Percentiles rank a stretch among this genome's conserved stretches.
Evolutionary conservation across 1,140 invertebrate species (phyloP).

Genomic region (Apis cerana): DNA sequence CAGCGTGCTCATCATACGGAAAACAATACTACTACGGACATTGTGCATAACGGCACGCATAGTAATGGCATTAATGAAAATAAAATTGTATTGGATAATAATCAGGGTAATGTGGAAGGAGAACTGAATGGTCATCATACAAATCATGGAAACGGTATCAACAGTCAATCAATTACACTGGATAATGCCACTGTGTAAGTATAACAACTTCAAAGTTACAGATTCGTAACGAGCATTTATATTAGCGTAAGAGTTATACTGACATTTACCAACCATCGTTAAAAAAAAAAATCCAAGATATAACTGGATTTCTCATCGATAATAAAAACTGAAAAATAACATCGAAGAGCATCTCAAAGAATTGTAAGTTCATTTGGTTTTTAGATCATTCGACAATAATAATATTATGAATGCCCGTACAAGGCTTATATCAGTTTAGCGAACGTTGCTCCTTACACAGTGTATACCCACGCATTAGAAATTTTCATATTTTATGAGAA

Average conservation of each 20-base stretch:
- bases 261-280: constrained; percentile 24
- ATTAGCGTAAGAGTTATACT: constrained; percentile 35
- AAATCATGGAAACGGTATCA: constrained; percentile 77
- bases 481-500: neutral
- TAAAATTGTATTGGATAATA: constrained; percentile 77
- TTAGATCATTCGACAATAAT: constrained; percentile 64
- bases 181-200: constrained; percentile 81
- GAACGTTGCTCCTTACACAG: constrained; percentile 22
- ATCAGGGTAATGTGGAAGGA: constrained; percentile 76
- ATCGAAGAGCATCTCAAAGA: constrained; percentile 51
- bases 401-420: constrained; percentile 39
- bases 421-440: constrained; percentile 41
- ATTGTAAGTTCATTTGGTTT: constrained; percentile 54
- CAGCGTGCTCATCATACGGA: constrained; percentile 72
- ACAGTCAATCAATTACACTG: constrained; percentile 77
- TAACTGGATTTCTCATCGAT: constrained; percentile 52
- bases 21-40: constrained; percentile 69
- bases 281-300: constrained; percentile 36
- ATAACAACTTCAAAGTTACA: constrained; percentile 64
- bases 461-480: constrained; percentile 16
- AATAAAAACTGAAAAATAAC: constrained; percentile 14
- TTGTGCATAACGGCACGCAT: constrained; percentile 78
- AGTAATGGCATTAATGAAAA: constrained; percentile 78
- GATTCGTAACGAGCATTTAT: constrained; percentile 41
- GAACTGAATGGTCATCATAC: constrained; percentile 78